Evolutionary conservation across 2,888 invertebrate species (phyloP).

Genomic region (Sphecodes monilicornis): DNA sequence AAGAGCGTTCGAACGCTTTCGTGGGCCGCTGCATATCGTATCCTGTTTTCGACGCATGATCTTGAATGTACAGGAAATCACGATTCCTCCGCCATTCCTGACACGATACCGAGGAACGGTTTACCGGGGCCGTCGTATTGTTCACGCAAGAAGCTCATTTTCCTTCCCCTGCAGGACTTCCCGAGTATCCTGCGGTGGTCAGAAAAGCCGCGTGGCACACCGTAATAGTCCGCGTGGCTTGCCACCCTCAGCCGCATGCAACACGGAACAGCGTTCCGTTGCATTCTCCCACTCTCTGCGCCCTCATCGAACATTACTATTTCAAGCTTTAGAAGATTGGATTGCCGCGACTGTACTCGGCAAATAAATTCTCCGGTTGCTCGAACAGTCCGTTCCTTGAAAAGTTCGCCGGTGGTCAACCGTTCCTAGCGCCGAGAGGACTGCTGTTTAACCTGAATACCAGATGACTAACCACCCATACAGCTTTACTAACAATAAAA

Average conservation of each 20-base stretch:
- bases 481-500: not conserved
- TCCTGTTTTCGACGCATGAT: not conserved
- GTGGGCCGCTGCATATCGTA: not conserved
- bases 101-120: conserved; percentile 24
- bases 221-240: conserved; percentile 43
- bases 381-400: not conserved
- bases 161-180: conserved; percentile 71
- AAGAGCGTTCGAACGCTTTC: no score
- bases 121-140: conserved; percentile 57
- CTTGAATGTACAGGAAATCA: conserved; percentile 26
- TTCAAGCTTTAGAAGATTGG: not conserved
- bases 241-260: conserved; percentile 13
- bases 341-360: not conserved
- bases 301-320: conserved; percentile 3
- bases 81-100: conserved; percentile 22
- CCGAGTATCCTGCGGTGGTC: conserved; percentile 65
- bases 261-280: conserved; percentile 51
- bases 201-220: conserved; percentile 58
- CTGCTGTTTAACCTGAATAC: not conserved
- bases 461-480: not conserved
- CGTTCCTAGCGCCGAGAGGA: not conserved
- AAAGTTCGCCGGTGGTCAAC: not conserved
- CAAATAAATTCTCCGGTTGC: not conserved
- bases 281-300: conserved; percentile 19
- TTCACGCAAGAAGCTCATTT: conserved; percentile 77